Percentiles rank a stretch among this genome's conserved stretches.
Conservation (phyloP, 2,888 invertebrate genomes). For the Clepsis dumicolana region DNA sequence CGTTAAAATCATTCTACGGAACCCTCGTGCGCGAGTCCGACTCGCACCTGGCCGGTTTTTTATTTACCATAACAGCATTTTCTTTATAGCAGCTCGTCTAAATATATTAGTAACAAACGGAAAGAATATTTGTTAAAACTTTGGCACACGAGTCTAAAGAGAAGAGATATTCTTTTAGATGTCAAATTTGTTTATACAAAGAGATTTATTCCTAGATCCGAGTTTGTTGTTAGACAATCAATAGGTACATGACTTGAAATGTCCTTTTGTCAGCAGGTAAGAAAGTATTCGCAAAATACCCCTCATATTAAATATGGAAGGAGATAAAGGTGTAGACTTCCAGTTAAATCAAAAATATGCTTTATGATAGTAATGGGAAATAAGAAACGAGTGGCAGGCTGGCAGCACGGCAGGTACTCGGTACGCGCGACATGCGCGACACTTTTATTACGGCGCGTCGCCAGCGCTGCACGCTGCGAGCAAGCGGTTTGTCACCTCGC, state of each 20-base stretch:
- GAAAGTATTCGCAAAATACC: background rate
- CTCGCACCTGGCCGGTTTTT: too few species aligned
- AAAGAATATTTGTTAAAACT: constrained; percentile 41
- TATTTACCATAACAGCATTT: constrained; percentile 44
- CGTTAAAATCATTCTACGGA: too few species aligned
- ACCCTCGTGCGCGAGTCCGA: too few species aligned
- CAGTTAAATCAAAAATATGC: background rate
- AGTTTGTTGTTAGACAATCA: constrained; percentile 8
- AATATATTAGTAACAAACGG: constrained; percentile 37
- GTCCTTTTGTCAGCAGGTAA: background rate
- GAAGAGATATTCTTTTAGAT: constrained; percentile 19
- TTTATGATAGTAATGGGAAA: background rate
- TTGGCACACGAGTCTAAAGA: constrained; percentile 12
- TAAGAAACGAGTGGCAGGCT: constrained; percentile 21
- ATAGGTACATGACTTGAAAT: background rate
- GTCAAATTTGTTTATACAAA: constrained; percentile 24
- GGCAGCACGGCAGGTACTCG: constrained; percentile 44
- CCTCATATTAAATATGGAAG: background rate
- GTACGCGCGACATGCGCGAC: constrained; percentile 56
- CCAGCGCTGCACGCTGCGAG: constrained; percentile 49
- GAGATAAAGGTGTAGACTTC: background rate
- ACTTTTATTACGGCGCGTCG: constrained; percentile 64
- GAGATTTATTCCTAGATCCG: constrained; percentile 6
- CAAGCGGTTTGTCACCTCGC: constrained; percentile 70
- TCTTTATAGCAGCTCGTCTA: constrained; percentile 52